These are phyloP conservation scores for Arremon brunneinucha DNA, from an alignment of 2,797 vertebrate genomes.

Conservation along the genomic window DNA sequence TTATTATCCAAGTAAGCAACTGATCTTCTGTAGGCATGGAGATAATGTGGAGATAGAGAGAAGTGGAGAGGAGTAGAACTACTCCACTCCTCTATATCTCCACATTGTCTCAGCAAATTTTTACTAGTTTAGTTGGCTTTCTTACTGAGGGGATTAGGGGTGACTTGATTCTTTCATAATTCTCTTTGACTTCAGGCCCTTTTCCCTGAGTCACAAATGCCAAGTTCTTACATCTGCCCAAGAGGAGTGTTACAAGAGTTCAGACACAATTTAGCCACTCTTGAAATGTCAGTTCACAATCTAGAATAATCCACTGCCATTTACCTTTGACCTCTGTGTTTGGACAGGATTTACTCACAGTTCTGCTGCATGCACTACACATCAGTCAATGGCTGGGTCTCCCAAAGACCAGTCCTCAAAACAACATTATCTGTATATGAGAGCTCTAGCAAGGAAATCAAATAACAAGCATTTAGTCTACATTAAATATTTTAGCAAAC, in stretches of 20 bases:
- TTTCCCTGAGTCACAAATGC: background rate
- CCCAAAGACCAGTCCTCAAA: background rate
- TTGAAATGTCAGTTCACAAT: background rate
- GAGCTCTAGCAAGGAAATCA: background rate
- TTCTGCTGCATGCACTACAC: background rate
- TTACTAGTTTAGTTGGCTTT: background rate
- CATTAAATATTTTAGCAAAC: background rate
- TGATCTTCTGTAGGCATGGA: background rate
- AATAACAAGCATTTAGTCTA: background rate
- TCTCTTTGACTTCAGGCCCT: background rate
- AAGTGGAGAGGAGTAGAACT: background rate
- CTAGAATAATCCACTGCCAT: background rate
- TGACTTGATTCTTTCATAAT: background rate
- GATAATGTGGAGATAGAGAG: background rate
- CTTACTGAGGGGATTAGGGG: background rate
- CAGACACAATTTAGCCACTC: background rate
- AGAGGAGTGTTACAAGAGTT: fast-evolving
- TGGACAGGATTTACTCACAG: background rate
- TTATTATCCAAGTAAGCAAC: background rate
- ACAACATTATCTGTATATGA: background rate
- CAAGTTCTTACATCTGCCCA: background rate
- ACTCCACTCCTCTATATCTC: background rate
- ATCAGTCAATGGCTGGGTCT: background rate
- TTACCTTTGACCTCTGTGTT: background rate
- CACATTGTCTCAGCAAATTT: background rate